A percentile compares a stretch with the other conserved stretches of the same genome.
Conservation (phyloP, 2,888 invertebrate genomes). For the Catotricha subobsoleta region DNA sequence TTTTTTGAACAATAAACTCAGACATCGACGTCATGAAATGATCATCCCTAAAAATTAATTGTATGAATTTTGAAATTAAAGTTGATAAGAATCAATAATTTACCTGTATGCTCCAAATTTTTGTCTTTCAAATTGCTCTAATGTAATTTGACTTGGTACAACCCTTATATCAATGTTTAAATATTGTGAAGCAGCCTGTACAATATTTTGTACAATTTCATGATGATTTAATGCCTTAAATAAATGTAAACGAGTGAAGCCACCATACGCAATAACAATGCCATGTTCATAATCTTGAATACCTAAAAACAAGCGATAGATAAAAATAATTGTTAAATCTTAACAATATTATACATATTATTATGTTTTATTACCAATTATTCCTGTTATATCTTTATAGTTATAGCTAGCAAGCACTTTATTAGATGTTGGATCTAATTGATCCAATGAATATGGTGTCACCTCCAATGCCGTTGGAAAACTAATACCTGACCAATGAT, state of each 20-base stretch:
- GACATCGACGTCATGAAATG: constrained; percentile 90
- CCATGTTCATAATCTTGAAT: constrained; percentile 83
- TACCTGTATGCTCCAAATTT: constrained; percentile 86
- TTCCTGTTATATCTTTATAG: constrained; percentile 70
- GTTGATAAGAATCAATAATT: constrained; percentile 9
- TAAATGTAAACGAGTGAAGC: constrained; percentile 78
- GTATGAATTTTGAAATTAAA: background rate
- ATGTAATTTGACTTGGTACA: constrained; percentile 59
- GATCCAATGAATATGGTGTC: constrained; percentile 81
- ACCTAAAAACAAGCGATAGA: constrained; percentile 24
- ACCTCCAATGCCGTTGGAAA: constrained; percentile 79
- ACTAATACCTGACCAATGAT: constrained; percentile 90
- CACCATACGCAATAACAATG: constrained; percentile 79
- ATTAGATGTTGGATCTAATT: constrained; percentile 74
- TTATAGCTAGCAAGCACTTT: constrained; percentile 63
- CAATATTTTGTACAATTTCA: constrained; percentile 70
- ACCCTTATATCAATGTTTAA: constrained; percentile 72
- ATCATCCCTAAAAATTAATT: constrained; percentile 49
- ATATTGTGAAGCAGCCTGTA: constrained; percentile 62
- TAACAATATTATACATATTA: background rate
- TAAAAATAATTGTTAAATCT: background rate
- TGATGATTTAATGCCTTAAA: constrained; percentile 75
- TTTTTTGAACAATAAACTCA: constrained; percentile 92
- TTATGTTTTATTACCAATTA: constrained; percentile 32
- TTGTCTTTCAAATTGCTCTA: constrained; percentile 72